phyloP scores from a whole-genome alignment of 2,888 invertebrate genomes.

The Megamerina dolium region DNA sequence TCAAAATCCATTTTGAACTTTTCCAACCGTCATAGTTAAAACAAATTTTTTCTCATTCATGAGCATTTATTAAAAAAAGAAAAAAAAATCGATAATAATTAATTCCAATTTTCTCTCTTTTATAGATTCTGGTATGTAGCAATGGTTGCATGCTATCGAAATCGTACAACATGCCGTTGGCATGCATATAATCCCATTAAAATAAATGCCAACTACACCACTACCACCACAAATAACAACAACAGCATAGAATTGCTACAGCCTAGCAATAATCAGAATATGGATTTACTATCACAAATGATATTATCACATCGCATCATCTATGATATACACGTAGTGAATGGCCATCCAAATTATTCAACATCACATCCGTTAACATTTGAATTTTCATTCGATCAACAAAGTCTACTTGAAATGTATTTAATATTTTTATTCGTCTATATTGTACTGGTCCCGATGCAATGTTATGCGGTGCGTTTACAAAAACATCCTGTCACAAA shows the following conservation, averaged over 20 bases:
- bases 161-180: conserved; percentile 77
- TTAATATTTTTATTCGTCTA: conserved; percentile 82
- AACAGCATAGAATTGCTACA: no score
- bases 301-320: conserved; percentile 49
- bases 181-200: conserved; percentile 57
- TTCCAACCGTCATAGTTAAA: no score
- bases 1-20: no score
- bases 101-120: conserved; percentile 17
- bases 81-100: background rate
- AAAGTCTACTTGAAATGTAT: conserved; percentile 87
- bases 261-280: conserved; percentile 19
- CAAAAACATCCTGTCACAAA: conserved; percentile 89
- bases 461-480: conserved; percentile 81
- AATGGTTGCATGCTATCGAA: conserved; percentile 84
- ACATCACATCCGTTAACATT: conserved; percentile 79
- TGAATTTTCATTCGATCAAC: conserved; percentile 94
- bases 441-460: conserved; percentile 78
- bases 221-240: conserved; percentile 9
- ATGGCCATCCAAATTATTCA: conserved; percentile 87
- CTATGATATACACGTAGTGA: conserved; percentile 94
- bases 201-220: conserved; percentile 1
- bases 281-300: conserved; percentile 11
- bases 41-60: no score
- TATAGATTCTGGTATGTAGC: conserved; percentile 93
- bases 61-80: no score